These are phyloP conservation scores for Acholoe squamosa DNA, from an alignment of 2,888 invertebrate species.

Conservation along the genomic window DNA sequence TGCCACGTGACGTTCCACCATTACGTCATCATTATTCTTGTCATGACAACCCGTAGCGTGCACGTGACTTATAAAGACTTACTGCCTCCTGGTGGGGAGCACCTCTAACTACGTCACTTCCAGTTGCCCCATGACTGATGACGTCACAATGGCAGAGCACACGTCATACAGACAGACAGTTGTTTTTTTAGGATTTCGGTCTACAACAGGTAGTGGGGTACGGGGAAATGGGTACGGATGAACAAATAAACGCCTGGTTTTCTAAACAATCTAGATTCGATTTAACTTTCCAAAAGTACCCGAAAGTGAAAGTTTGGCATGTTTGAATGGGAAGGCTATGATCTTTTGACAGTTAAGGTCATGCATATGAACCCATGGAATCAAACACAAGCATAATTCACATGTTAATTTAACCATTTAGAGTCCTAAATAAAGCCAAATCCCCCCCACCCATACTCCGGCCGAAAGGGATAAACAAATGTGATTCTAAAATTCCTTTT, in stretches of 20 bases:
- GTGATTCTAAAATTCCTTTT: no score
- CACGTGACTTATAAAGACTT: slow-evolving; percentile 39
- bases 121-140: background rate
- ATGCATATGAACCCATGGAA: no score
- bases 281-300: no score
- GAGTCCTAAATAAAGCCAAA: background rate
- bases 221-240: background rate
- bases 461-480: no score
- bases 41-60: slow-evolving; percentile 15
- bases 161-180: slow-evolving; percentile 43
- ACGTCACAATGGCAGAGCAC: slow-evolving; percentile 39
- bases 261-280: no score
- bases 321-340: no score
- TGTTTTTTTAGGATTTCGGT: no score
- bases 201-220: background rate
- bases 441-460: no score
- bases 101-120: slow-evolving; percentile 50
- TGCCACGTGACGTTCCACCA: slow-evolving; percentile 44
- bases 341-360: no score
- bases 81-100: slow-evolving; percentile 3
- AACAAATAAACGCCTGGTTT: background rate
- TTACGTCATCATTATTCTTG: slow-evolving; percentile 41
- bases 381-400: no score
- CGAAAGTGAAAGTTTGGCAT: no score
- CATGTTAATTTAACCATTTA: no score